Base-by-base conservation (phyloP, 2,797 vertebrate species). In the Acipenser ruthenus region DNA sequence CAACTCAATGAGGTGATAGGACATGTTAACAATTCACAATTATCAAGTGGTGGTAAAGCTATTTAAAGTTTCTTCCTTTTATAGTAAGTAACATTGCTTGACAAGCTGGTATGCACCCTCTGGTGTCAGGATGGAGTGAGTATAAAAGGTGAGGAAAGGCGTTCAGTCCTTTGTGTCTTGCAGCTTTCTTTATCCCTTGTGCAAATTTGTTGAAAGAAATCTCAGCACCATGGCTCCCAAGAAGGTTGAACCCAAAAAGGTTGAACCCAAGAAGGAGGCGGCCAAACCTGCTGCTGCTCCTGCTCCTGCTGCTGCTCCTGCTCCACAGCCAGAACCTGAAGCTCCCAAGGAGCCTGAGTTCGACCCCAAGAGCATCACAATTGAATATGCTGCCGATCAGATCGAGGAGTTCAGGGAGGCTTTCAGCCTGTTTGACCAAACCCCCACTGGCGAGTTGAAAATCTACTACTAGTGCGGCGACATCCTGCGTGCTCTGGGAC, bases 401-500 rank as follows among this genome's bases (percentile, higher is more conserved):
- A 85, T 86, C 0, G 56, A 93, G 83, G 96, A 99, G 78, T 99
- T 98, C 88, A 93, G 90, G 74, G 96, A 99, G 80, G 94, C 96
- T 12, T 99, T 99, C 65, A 92, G 87, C 8, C 83, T 99, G 74
- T 99, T 98, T 8, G 96, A 99, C 81, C 90, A 91, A 62, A 97
- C 95, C 0, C 84, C 92, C 0, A 78, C 78, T 0, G 93, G 94
- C 8, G 91, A 93, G 68, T 92, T 99, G 95, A 97, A 96, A 87
- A 97, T 99, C 80, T 90, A 89, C 0, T 98, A 85, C 0, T 87
- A 98, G 73, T 98, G 96, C 0, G 96, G 95, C 1, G 96, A 98
- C 0, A 93, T 99, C 68, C 92, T 99, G 60, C 82, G 96, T 53
- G 96, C 96, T 0, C 84, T 99, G 4, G 95, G 96, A 15, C 95